Base-by-base conservation (phyloP, 1,140 invertebrate genomes). In the Magallana angulata region DNA sequence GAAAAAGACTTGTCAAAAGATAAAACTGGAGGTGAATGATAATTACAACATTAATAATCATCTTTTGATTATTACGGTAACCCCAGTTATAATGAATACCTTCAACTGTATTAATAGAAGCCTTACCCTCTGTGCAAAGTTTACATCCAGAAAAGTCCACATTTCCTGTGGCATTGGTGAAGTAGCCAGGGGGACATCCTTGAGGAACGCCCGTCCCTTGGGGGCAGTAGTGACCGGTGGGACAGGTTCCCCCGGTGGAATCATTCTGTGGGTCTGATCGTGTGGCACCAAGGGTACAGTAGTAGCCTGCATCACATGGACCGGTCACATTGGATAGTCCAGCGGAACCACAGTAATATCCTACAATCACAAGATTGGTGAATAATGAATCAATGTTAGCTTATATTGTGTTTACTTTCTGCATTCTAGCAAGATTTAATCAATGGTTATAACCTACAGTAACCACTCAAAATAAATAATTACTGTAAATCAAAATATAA, bases 261-360 rank as follows among this genome's bases (percentile, higher is more conserved):
- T 91, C 92, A 90, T 92, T 91, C 36, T 91, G 91, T 30, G 93
- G 93, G 57, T 91, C 90, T 6, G 92, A 88, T 57, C 88, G 87
- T 11, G 87, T 85, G 2, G 94, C 92, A 2, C 87, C 90, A 11
- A 88, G 76, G 18, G 92, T 93, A 84, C 94, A 94, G 89, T 91
- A 94, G 87, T 91, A 93, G 7, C 94, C 94, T 30, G 92, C 89
- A 58, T 84, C 84, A 91, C 94, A 94, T 48, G 89, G 83, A 7
- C 91, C 93, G 11, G 92, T 91, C 12, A 91, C 93, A 62, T 88
- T 90, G 56, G 89, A 80, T 9, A 94, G 91, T 8, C 92, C 92
- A 85, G 84, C 68, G 68, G 82, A 80, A 12, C 90, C 90, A 89
- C 94, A 94, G 85, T 93, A 94, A 80, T 91, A 88, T n/a, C 93